Conservation (phyloP, 2,113 vertebrate species). For the Puma concolor region DNA sequence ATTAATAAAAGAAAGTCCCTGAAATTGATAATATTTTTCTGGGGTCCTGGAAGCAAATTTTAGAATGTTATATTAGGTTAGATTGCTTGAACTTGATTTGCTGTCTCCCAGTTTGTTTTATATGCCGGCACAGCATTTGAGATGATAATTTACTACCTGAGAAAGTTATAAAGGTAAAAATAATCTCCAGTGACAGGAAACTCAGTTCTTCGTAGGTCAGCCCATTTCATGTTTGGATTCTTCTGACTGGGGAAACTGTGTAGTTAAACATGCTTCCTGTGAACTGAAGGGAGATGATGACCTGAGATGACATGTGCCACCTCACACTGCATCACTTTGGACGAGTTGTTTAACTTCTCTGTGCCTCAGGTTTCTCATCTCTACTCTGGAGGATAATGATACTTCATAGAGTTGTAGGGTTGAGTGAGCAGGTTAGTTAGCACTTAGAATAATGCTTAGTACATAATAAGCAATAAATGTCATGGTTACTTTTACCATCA, state of each 20-base stretch:
- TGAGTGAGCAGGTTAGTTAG: background rate
- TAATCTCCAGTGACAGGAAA: background rate
- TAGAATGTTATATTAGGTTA: background rate
- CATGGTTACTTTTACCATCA: background rate
- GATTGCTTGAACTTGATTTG: slow-evolving; percentile 4
- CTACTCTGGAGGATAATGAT: background rate
- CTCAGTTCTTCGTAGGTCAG: background rate
- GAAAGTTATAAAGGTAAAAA: background rate
- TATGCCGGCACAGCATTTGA: background rate
- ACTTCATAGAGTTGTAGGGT: background rate
- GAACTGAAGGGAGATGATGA: background rate
- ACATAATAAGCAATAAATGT: background rate
- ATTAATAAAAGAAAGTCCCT: background rate
- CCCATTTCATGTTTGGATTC: background rate
- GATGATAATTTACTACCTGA: background rate
- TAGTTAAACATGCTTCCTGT: background rate
- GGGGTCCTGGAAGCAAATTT: background rate
- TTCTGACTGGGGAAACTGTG: background rate
- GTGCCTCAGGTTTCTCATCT: background rate
- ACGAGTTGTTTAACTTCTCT: background rate
- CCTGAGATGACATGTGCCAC: background rate
- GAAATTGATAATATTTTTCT: background rate
- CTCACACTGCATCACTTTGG: background rate
- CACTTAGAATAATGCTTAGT: background rate
- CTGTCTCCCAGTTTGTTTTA: background rate